Percentiles rank a stretch among this genome's conserved stretches.
Conservation (phyloP, 1,140 invertebrate genomes). For the Orussus abietinus region DNA sequence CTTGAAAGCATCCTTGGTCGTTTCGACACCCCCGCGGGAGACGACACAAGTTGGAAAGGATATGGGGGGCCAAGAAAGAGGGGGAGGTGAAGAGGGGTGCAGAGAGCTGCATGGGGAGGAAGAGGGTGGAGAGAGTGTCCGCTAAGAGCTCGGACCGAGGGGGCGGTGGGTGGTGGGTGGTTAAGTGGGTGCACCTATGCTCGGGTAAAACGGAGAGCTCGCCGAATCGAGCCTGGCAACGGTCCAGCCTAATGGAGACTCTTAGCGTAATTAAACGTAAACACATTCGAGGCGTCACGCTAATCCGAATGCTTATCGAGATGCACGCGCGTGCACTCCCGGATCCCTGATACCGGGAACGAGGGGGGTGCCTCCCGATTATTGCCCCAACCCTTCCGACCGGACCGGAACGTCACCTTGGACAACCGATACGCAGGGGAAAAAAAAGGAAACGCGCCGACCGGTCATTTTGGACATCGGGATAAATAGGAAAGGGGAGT, state of each 20-base stretch:
- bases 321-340: no score
- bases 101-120: no score
- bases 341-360: no score
- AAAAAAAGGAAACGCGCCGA: no score
- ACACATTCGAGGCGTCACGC: conserved; percentile 52
- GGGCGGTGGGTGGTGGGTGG: conserved; percentile 12
- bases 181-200: conserved; percentile 38
- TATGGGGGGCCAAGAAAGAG: conserved; percentile 1
- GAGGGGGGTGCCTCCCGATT: no score
- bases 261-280: conserved; percentile 56
- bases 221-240: conserved; percentile 43
- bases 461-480: no score
- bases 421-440: no score
- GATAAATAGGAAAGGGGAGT: no score
- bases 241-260: conserved; percentile 55
- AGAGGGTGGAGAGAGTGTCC: not conserved
- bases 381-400: conserved; percentile 6
- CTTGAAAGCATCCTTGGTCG: no score
- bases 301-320: conserved; percentile 52
- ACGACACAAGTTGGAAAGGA: conserved; percentile 9
- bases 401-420: no score
- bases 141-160: no score
- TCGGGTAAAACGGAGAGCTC: conserved; percentile 30
- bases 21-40: no score
- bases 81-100: not conserved